phyloP scores from a whole-genome alignment of 2,113 vertebrate species.

The Pterocles burchelli region DNA sequence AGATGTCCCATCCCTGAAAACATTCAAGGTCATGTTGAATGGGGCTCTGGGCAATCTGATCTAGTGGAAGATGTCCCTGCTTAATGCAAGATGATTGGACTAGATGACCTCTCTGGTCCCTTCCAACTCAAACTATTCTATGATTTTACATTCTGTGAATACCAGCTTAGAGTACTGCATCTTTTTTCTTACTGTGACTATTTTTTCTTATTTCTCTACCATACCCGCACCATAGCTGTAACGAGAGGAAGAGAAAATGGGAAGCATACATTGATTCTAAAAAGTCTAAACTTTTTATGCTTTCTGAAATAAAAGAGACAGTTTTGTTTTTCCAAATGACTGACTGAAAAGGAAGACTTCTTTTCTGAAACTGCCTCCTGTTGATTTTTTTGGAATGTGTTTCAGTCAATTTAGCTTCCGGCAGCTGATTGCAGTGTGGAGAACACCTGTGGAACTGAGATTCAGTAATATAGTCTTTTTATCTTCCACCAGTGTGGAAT shows the following conservation, averaged over 20 bases:
- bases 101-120: no score
- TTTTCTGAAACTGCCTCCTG: not conserved
- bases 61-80: no score
- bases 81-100: no score
- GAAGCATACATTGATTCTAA: rapidly evolving
- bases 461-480: not conserved
- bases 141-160: no score
- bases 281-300: not conserved
- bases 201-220: not conserved
- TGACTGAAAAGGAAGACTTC: not conserved
- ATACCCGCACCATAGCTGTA: rapidly evolving
- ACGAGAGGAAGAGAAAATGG: not conserved
- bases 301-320: not conserved
- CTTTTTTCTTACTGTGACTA: not conserved
- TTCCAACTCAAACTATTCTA: no score
- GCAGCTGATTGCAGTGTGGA: not conserved
- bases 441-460: not conserved
- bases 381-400: not conserved
- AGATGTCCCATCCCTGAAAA: no score
- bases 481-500: not conserved
- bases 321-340: not conserved
- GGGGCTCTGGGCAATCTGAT: no score
- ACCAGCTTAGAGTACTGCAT: not conserved
- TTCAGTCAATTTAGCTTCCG: not conserved
- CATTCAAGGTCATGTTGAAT: no score